phyloP scores from a whole-genome alignment of 2,113 vertebrate genomes.

The Neogobius melanostomus region DNA sequence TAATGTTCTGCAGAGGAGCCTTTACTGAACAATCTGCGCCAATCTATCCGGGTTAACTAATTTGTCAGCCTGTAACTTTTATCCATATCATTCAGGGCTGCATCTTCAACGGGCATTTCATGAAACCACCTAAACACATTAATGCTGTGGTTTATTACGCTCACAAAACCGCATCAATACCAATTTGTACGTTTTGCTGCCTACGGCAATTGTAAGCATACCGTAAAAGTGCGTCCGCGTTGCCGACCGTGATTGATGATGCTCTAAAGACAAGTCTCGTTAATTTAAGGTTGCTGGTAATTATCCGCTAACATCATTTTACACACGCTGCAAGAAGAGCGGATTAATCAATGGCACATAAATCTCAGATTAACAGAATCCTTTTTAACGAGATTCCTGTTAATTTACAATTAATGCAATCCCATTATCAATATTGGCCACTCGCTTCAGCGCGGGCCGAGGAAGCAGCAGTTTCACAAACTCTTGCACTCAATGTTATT shows the following conservation, averaged over 20 bases:
- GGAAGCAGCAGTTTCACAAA: constrained; percentile 60
- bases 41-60: constrained; percentile 34
- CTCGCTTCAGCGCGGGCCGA: constrained; percentile 46
- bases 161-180: constrained; percentile 36
- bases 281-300: constrained; percentile 57
- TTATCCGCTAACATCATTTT: constrained; percentile 60
- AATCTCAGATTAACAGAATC: constrained; percentile 72
- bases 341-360: constrained; percentile 66
- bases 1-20: constrained; percentile 27
- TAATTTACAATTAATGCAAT: constrained; percentile 75
- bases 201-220: constrained; percentile 30
- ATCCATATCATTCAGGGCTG: constrained; percentile 9
- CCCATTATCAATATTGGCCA: constrained; percentile 58
- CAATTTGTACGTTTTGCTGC: constrained; percentile 46
- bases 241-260: constrained; percentile 65
- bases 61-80: constrained; percentile 30
- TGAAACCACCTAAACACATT: constrained; percentile 18
- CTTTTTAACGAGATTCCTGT: constrained; percentile 68
- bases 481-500: constrained; percentile 67
- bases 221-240: constrained; percentile 54
- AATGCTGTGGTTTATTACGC: constrained; percentile 14
- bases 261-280: constrained; percentile 44
- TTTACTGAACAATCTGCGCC: constrained; percentile 45
- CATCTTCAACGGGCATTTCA: constrained; percentile 1
- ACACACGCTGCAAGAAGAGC: constrained; percentile 51